A percentile compares a stretch with the other conserved stretches of the same genome.
These are phyloP conservation scores for Rhinatrema bivittatum DNA, from an alignment of 2,797 vertebrate genomes.

Conservation along the genomic window DNA sequence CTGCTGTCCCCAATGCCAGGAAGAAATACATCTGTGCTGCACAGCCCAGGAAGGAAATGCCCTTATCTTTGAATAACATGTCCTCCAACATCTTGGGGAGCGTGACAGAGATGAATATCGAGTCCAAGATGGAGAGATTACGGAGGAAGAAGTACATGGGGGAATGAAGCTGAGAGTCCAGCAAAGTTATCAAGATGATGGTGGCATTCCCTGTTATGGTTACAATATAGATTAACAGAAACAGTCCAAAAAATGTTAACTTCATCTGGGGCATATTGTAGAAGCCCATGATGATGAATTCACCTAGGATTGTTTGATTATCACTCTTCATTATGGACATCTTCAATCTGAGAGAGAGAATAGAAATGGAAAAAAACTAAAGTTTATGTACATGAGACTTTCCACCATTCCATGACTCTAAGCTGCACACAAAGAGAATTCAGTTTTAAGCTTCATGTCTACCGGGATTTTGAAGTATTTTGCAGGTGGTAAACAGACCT, in stretches of 20 bases:
- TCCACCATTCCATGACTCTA: too few relatives aligned
- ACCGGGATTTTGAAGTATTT: too few relatives aligned
- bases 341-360: too few relatives aligned
- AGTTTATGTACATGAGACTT: too few relatives aligned
- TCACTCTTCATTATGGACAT: not conserved
- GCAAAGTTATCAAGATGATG: conserved; percentile 2
- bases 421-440: too few relatives aligned
- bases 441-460: too few relatives aligned
- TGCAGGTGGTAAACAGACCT: too few relatives aligned
- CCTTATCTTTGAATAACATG: conserved; percentile 5
- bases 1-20: conserved; percentile 12
- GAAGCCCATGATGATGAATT: not conserved
- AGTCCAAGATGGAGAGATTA: conserved; percentile 13
- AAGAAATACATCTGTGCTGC: conserved; percentile 12
- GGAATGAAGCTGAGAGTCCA: conserved; percentile 7
- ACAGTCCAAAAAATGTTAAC: not conserved
- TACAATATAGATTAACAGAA: conserved; percentile 6
- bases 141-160: conserved; percentile 15
- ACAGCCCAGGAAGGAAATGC: conserved; percentile 6
- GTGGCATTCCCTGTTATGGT: conserved; percentile 7
- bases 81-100: conserved; percentile 8
- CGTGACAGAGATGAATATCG: conserved; percentile 12
- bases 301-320: not conserved
- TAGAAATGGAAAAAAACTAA: too few relatives aligned
- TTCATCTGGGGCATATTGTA: not conserved